Percentiles rank a stretch among this genome's conserved stretches.
Conservation (phyloP, 2,888 invertebrate genomes). For the Stegophylla sp. region DNA sequence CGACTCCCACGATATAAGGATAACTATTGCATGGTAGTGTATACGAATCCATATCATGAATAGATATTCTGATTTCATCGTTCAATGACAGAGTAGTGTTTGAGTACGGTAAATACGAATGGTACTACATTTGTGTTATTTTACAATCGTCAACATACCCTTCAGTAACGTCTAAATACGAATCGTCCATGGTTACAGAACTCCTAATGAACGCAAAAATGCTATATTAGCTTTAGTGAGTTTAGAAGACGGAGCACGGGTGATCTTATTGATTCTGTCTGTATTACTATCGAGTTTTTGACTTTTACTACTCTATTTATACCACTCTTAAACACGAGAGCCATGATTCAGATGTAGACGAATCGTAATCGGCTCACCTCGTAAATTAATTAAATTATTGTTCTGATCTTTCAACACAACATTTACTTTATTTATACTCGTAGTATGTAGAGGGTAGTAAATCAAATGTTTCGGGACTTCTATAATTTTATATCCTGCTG, state of each 20-base stretch:
- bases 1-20: slow-evolving; percentile 7
- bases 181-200: not conserved
- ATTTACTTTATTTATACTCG: slow-evolving; percentile 60
- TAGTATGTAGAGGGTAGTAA: slow-evolving; percentile 63
- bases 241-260: no score
- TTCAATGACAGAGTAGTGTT: not conserved
- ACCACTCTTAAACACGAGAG: not conserved
- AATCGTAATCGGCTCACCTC: slow-evolving; percentile 63
- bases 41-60: slow-evolving; percentile 24
- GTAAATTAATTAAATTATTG: slow-evolving; percentile 63
- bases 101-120: not conserved
- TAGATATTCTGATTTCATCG: slow-evolving; percentile 36
- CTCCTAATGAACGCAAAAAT: not conserved
- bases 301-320: slow-evolving; percentile 31
- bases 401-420: slow-evolving; percentile 63
- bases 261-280: not conserved
- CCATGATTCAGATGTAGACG: slow-evolving; percentile 61
- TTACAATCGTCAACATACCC: no score
- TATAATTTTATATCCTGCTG: slow-evolving; percentile 31
- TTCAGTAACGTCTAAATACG: not conserved
- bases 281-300: not conserved
- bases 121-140: not conserved
- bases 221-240: not conserved
- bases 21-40: slow-evolving; percentile 1
- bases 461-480: slow-evolving; percentile 63